Evolutionary conservation across 2,113 vertebrate species (phyloP).

Genomic region (Phasianus colchicus): DNA sequence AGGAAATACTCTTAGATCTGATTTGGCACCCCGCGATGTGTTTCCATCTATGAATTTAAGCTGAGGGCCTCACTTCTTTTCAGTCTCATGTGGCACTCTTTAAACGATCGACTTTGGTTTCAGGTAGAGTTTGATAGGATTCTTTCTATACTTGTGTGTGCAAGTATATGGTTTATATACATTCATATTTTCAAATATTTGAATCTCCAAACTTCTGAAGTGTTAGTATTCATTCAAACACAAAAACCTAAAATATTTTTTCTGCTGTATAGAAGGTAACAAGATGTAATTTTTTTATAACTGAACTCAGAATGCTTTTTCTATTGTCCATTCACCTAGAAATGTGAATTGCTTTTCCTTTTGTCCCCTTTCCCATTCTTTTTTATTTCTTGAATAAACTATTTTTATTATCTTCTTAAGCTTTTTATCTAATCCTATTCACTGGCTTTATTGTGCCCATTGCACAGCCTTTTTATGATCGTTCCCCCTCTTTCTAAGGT

Average conservation of each 20-base stretch:
- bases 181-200: conserved; percentile 19
- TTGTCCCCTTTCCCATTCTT: conserved; percentile 10
- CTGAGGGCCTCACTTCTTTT: not conserved
- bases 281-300: not conserved
- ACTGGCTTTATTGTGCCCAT: conserved; percentile 27
- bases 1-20: not conserved
- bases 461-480: conserved; percentile 17
- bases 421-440: conserved; percentile 57
- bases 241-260: not conserved
- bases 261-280: not conserved
- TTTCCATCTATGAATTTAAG: not conserved
- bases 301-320: conserved; percentile 16
- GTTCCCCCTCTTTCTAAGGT: not conserved
- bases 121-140: not conserved
- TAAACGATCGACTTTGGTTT: not conserved
- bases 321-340: conserved; percentile 22
- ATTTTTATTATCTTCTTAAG: conserved; percentile 46
- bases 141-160: not conserved
- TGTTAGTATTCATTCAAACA: not conserved
- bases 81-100: fast-evolving
- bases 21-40: not conserved
- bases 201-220: not conserved
- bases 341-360: conserved; percentile 22
- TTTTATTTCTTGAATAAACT: conserved; percentile 55
- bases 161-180: not conserved